A percentile compares a stretch with the other conserved stretches of the same genome.
These are phyloP conservation scores for Adineta ricciae DNA, from an alignment of 2,888 invertebrate species.

Conservation along the genomic window DNA sequence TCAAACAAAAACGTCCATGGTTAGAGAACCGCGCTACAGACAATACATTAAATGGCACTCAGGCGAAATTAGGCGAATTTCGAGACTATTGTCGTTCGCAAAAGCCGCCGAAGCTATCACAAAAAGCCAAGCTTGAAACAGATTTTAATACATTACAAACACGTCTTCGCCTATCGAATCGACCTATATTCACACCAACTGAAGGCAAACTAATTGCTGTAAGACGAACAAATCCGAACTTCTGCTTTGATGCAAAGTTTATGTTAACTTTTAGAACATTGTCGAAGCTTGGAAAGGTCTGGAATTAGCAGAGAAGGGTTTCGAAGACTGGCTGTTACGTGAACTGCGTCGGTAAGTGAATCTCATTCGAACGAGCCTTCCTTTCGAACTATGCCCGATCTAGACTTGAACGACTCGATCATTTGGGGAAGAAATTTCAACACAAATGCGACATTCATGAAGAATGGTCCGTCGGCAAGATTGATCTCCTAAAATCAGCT, in stretches of 20 bases:
- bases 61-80: constrained; percentile 94
- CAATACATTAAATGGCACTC: constrained; percentile 83
- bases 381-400: no score
- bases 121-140: constrained; percentile 95
- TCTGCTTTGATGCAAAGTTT: no score
- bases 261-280: constrained; percentile 61
- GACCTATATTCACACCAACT: constrained; percentile 96
- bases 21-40: background rate
- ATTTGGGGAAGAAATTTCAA: constrained; percentile 78
- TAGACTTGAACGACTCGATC: constrained; percentile 65
- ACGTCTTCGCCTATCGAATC: constrained; percentile 86
- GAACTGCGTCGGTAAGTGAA: constrained; percentile 62
- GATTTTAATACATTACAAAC: constrained; percentile 99
- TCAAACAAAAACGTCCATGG: background rate
- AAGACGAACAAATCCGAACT: no score
- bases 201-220: constrained; percentile 97
- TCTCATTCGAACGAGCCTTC: no score
- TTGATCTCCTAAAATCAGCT: constrained; percentile 45
- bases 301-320: constrained; percentile 91
- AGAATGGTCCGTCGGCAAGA: constrained; percentile 15
- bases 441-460: constrained; percentile 46
- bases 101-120: constrained; percentile 97
- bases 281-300: constrained; percentile 95
- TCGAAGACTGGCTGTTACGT: constrained; percentile 96
- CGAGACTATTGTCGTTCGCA: constrained; percentile 95